These are phyloP conservation scores for Sterna hirundo DNA, from an alignment of 2,113 vertebrate genomes.

Conservation along the genomic window DNA sequence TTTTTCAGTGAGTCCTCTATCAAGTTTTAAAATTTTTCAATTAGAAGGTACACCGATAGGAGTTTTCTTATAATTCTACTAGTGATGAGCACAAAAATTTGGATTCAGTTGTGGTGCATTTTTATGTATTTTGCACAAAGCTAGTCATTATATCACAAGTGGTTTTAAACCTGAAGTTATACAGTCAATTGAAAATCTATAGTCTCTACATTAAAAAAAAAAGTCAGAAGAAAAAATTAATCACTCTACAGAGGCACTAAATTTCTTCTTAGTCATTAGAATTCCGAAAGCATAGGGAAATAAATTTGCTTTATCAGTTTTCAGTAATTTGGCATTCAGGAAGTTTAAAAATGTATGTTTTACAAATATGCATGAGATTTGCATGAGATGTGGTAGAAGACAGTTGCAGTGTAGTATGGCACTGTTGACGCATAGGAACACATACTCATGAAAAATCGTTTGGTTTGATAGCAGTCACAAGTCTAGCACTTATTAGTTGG, in stretches of 20 bases:
- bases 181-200: background rate
- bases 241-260: background rate
- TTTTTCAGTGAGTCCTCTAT: background rate
- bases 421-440: background rate
- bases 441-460: background rate
- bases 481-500: background rate
- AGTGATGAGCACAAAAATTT: background rate
- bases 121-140: background rate
- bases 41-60: background rate
- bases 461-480: background rate
- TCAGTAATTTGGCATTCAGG: background rate
- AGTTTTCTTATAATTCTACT: background rate
- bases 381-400: background rate
- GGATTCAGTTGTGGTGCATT: background rate
- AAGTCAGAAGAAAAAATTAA: background rate
- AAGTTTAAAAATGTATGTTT: background rate
- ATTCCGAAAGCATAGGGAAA: background rate
- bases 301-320: background rate
- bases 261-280: background rate
- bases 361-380: background rate
- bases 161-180: background rate
- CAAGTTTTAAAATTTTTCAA: background rate
- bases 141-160: background rate
- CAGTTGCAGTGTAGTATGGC: accelerated
- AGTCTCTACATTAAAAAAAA: background rate